phyloP scores from a whole-genome alignment of 2,113 vertebrate species.

The Prolemur simus region DNA sequence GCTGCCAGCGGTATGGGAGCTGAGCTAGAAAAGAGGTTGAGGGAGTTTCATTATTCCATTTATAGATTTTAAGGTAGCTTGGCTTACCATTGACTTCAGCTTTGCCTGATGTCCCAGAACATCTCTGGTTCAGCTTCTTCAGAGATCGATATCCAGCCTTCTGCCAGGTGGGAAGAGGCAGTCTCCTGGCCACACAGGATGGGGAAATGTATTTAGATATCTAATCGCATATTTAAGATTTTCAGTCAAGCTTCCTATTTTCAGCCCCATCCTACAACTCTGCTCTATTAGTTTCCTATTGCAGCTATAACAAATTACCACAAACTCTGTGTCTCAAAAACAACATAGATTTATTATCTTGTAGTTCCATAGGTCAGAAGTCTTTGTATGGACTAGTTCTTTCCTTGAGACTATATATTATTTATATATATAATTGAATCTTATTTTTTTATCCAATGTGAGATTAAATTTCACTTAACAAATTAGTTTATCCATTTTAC shows the following conservation, averaged over 20 bases:
- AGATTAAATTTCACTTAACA: neutral
- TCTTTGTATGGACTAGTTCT: neutral
- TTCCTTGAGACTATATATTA: neutral
- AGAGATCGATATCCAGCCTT: neutral
- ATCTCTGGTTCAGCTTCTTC: neutral
- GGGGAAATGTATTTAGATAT: neutral
- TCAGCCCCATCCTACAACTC: neutral
- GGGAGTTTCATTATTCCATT: neutral
- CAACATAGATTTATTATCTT: neutral
- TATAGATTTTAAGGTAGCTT: neutral
- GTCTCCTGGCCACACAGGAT: neutral
- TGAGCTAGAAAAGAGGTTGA: neutral
- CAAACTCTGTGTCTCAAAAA: neutral
- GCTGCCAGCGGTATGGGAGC: neutral
- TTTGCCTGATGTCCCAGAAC: neutral
- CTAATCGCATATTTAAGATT: neutral
- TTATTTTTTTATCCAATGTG: constrained; percentile 1
- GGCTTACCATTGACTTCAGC: neutral
- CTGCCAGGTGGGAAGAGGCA: neutral
- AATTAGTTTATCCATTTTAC: neutral
- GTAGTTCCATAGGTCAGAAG: neutral
- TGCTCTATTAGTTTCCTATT: neutral
- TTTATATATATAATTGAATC: neutral
- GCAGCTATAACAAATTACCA: neutral
- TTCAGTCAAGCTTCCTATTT: neutral